Conservation (phyloP, 2,113 vertebrate genomes). For the Leucoraja erinaceus region DNA sequence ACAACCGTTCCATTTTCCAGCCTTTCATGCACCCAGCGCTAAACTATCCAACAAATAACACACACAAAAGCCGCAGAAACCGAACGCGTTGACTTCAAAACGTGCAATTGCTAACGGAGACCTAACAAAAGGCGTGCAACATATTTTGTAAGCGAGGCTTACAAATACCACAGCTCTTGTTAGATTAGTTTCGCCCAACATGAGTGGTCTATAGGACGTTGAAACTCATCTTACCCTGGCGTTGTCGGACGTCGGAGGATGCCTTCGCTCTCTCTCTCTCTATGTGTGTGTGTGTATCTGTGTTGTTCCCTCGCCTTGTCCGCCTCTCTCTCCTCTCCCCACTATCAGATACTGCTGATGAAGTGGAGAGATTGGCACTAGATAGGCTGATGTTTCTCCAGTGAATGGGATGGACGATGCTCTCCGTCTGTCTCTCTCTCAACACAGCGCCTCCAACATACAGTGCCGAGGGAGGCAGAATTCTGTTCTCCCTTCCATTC, state of each 20-base stretch:
- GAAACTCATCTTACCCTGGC: slow-evolving; percentile 2
- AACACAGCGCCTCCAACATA: slow-evolving; percentile 29
- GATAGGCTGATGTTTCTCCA: background rate
- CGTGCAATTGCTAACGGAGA: too few species aligned
- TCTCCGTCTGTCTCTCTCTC: background rate
- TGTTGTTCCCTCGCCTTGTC: background rate
- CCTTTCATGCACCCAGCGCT: background rate
- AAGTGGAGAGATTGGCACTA: too few species aligned
- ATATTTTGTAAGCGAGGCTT: background rate
- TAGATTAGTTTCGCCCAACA: background rate
- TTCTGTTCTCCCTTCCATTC: too few species aligned
- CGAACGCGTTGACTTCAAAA: background rate
- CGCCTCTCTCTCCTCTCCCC: background rate
- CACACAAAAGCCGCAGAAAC: background rate
- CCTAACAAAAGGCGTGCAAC: too few species aligned
- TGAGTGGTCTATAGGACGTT: background rate
- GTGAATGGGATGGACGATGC: background rate
- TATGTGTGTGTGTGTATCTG: background rate
- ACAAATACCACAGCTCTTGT: background rate
- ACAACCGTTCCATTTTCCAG: too few species aligned
- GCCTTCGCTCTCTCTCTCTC: background rate
- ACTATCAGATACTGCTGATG: too few species aligned
- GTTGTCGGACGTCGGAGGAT: background rate
- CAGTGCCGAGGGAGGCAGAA: background rate
- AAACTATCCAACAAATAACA: background rate